Conservation (phyloP, 2,113 vertebrate species). For the Coregonus clupeaformis region DNA sequence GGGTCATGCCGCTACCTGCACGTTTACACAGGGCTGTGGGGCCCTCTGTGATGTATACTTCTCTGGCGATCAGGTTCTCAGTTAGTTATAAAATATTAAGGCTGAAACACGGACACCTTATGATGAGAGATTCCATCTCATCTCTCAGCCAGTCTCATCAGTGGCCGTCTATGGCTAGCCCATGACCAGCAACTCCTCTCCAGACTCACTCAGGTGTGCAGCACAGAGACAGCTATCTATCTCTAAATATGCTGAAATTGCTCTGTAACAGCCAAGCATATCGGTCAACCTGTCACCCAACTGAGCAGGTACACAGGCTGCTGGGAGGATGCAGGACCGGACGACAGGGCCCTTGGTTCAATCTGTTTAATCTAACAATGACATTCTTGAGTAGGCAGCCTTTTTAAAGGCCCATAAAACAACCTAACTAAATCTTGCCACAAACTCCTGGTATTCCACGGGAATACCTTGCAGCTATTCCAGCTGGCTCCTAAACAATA, state of each 20-base stretch:
- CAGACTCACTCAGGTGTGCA: too few relatives aligned
- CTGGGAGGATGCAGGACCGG: neutral
- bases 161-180: too few relatives aligned
- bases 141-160: too few relatives aligned
- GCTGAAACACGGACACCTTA: too few relatives aligned
- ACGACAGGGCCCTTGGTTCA: neutral
- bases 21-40: constrained; percentile 1
- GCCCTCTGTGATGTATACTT: too few relatives aligned
- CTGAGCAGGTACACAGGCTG: constrained; percentile 4
- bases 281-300: neutral
- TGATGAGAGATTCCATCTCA: too few relatives aligned
- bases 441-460: constrained; percentile 50
- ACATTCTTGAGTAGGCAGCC: constrained; percentile 37
- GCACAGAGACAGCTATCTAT: too few relatives aligned
- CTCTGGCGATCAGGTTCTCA: too few relatives aligned
- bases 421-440: constrained; percentile 27
- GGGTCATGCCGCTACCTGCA: constrained; percentile 23
- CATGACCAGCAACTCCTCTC: too few relatives aligned
- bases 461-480: constrained; percentile 39
- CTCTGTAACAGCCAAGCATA: too few relatives aligned
- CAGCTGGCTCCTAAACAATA: constrained; percentile 11
- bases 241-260: too few relatives aligned
- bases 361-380: constrained; percentile 35
- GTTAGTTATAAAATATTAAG: too few relatives aligned
- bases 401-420: constrained; percentile 39